These are phyloP conservation scores for Ctenoplectra terminalis DNA, from an alignment of 1,140 invertebrate species.

Conservation along the genomic window DNA sequence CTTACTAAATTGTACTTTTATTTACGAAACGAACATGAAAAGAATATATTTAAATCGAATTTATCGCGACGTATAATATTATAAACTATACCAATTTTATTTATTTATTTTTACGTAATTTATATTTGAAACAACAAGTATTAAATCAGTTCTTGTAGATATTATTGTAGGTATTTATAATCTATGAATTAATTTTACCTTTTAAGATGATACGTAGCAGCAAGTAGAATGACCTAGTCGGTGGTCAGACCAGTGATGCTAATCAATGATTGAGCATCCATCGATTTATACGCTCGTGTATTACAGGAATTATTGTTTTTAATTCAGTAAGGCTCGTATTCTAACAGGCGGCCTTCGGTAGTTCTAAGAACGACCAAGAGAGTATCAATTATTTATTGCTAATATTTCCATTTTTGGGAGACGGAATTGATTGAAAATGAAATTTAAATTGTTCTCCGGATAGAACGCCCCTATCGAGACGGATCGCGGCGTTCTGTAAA, in stretches of 20 bases:
- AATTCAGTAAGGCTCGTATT: not conserved
- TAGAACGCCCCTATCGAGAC: not conserved
- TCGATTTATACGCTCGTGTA: not conserved
- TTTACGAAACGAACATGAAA: too few relatives aligned
- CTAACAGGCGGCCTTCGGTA: not conserved
- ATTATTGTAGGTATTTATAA: too few relatives aligned
- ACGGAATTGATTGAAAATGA: too few relatives aligned
- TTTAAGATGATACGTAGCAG: too few relatives aligned
- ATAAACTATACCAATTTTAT: too few relatives aligned
- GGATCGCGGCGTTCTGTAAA: not conserved
- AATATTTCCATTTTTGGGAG: not conserved
- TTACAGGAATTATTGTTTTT: not conserved
- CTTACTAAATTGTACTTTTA: too few relatives aligned
- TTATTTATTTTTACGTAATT: too few relatives aligned
- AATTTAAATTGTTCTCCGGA: not conserved
- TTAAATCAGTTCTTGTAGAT: too few relatives aligned
- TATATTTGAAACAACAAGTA: too few relatives aligned
- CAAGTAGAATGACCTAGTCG: not conserved
- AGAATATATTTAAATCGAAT: too few relatives aligned
- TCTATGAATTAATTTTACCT: too few relatives aligned
- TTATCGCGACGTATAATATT: too few relatives aligned
- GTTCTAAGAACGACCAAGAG: not conserved
- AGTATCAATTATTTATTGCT: conserved; percentile 10
- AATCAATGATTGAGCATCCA: not conserved
- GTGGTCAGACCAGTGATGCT: not conserved